Base-by-base conservation (phyloP, 2,797 vertebrate genomes). In the Oreonectes daqikongensis region DNA sequence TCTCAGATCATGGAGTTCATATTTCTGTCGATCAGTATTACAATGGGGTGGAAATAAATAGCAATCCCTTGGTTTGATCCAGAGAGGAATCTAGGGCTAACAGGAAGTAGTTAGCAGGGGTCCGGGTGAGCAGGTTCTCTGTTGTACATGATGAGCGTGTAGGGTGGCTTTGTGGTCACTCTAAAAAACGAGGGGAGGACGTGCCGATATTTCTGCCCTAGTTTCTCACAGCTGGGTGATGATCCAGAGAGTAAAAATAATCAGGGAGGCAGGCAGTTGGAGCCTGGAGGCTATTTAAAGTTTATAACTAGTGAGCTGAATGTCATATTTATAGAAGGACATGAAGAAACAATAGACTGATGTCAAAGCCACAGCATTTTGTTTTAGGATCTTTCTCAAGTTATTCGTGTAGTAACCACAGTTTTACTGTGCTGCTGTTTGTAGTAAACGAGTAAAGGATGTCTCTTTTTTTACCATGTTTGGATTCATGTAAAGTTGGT, bases 181-280 rank as follows among this genome's bases (percentile, higher is more conserved):
- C 20, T 73, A 28, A 22, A 48, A 61, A 32, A n/a, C n/a, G 30
- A 57, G 9, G 52, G 28, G 52, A 28, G 26, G 44, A 30, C 72
- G 24, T 30, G 72, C 7, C 1, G 50, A 66, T 48, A 42, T 42
- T 61, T 61, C 26, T 69, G 44, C 55, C 75, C 66, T 77, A 64
- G 75, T 65, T 75, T 50, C 5, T 46, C 28, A 17, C 53, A 28
- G 77, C 24, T 53, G 59, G 42, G 57, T 35, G 66, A 46, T 69
- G 65, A 70, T 26, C 30, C 20, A 46, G 18, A 40, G 17, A 3
- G 15, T 76, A 42, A 69, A 65, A 63, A 75, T 57, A 79, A 38
- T 2, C 17, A 26, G 53, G 68, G 28, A 65, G 53, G 42, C 24
- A 69, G 42, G n/a, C n/a, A n/a, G n/a, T n/a, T n/a, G n/a, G n/a